phyloP scores from a whole-genome alignment of 2,888 invertebrate species.

The Aspidiotus rigidus region DNA sequence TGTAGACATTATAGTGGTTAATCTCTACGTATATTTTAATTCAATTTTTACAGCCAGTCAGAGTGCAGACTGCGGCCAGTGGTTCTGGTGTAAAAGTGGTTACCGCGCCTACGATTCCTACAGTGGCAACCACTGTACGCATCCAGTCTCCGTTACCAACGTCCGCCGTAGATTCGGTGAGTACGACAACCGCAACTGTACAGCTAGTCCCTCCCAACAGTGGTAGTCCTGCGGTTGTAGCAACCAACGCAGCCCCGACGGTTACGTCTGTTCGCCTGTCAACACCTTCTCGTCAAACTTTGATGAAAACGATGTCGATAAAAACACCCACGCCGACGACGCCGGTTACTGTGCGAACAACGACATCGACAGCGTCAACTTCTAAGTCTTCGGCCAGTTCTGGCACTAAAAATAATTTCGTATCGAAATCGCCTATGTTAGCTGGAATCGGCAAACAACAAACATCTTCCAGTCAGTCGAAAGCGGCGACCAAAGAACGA shows the following conservation, averaged over 20 bases:
- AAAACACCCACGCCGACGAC: constrained; percentile 37
- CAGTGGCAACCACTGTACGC: constrained; percentile 33
- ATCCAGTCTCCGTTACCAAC: constrained; percentile 21
- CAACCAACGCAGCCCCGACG: constrained; percentile 6
- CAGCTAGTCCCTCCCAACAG: constrained; percentile 8
- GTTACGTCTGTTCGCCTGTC: constrained; percentile 30
- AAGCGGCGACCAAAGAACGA: constrained; percentile 61
- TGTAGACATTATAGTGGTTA: too few relatives aligned
- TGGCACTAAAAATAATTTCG: constrained; percentile 37
- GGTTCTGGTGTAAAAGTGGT: constrained; percentile 31
- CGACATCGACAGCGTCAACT: constrained; percentile 37
- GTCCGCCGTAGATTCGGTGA: neutral
- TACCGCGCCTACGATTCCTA: constrained; percentile 23
- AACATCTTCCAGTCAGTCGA: constrained; percentile 22
- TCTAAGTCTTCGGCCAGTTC: constrained; percentile 49
- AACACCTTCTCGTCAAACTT: constrained; percentile 41
- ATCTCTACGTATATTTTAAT: too few relatives aligned
- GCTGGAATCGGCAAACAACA: constrained; percentile 40
- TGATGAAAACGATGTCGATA: constrained; percentile 41
- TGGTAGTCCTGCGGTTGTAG: neutral
- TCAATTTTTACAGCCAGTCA: constrained; percentile 40
- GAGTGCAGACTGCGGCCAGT: constrained; percentile 42
- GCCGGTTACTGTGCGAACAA: constrained; percentile 37
- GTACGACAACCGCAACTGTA: constrained; percentile 5
- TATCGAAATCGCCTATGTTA: constrained; percentile 28